Conservation (phyloP, 2,888 invertebrate genomes). For the Xestobium rufovillosum region DNA sequence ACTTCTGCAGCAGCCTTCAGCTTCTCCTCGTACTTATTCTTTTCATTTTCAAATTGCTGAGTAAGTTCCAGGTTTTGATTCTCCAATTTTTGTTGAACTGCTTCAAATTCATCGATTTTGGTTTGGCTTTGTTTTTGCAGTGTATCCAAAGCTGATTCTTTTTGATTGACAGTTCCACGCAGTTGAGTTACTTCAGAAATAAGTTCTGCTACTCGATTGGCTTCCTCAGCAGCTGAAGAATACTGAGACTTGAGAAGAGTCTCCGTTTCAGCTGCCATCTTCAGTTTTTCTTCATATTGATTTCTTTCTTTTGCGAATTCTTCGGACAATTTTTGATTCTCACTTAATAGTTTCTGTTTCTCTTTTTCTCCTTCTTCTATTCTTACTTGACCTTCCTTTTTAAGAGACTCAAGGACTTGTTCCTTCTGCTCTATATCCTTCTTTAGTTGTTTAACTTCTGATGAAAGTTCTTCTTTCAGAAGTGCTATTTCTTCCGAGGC, state of each 20-base stretch:
- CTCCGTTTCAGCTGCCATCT: no score
- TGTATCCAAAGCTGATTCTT: no score
- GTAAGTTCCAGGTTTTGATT: constrained; percentile 23
- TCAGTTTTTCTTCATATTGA: neutral
- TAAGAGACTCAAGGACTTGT: constrained; percentile 5
- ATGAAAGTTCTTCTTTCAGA: constrained; percentile 9
- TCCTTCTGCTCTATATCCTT: constrained; percentile 11
- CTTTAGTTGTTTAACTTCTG: constrained; percentile 11
- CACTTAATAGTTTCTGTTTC: no score
- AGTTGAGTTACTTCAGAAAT: no score
- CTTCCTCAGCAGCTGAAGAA: no score
- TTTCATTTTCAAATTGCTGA: constrained; percentile 25
- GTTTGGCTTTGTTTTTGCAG: no score
- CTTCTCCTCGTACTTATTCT: constrained; percentile 22
- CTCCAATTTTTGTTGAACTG: constrained; percentile 28
- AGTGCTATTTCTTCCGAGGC: constrained; percentile 9
- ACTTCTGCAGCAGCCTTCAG: constrained; percentile 25
- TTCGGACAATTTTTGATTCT: no score
- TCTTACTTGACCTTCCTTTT: constrained; percentile 8
- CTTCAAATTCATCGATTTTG: no score
- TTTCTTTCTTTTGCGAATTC: constrained; percentile 7
- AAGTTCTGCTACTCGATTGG: no score
- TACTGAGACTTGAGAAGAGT: no score
- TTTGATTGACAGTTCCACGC: no score
- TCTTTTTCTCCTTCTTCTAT: no score